Evolutionary conservation across 2,797 vertebrate genomes (phyloP).

Genomic region (Alectoris magna): DNA sequence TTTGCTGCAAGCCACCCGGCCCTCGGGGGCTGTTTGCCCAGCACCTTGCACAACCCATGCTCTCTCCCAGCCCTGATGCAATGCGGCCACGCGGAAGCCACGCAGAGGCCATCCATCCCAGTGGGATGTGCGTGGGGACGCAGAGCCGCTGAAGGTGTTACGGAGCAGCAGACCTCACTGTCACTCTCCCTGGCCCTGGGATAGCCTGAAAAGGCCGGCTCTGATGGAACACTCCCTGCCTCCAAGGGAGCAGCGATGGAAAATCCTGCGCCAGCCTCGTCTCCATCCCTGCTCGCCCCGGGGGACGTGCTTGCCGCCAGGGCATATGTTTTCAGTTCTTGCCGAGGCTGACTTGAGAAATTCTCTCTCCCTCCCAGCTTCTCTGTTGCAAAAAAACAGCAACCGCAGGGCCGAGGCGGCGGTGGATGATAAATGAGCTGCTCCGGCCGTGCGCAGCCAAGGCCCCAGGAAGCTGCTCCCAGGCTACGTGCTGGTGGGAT

Average conservation of each 20-base stretch:
- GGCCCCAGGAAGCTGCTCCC: neutral
- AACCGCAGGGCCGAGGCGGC: slow-evolving; percentile 49
- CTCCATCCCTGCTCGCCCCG: slow-evolving; percentile 20
- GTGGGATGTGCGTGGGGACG: accelerated
- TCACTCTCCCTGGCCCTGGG: neutral
- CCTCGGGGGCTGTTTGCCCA: neutral
- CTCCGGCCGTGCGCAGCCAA: slow-evolving; percentile 23
- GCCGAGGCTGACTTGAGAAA: slow-evolving; percentile 66
- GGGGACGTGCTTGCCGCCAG: slow-evolving; percentile 58
- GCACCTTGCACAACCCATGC: neutral
- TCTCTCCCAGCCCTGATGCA: neutral
- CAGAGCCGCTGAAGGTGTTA: accelerated
- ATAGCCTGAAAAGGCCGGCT: neutral
- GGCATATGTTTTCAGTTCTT: slow-evolving; percentile 70
- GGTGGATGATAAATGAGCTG: slow-evolving; percentile 67
- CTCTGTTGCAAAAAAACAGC: slow-evolving; percentile 60
- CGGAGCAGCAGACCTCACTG: neutral
- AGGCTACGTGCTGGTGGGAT: neutral
- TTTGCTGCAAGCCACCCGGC: accelerated
- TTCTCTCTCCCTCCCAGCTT: slow-evolving; percentile 60
- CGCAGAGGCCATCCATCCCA: neutral
- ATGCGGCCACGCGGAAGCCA: neutral
- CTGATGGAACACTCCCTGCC: neutral
- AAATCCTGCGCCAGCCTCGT: slow-evolving; percentile 51
- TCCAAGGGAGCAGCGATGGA: slow-evolving; percentile 25